Base-by-base conservation (phyloP, 2,888 invertebrate genomes). In the Escarpia spicata region DNA sequence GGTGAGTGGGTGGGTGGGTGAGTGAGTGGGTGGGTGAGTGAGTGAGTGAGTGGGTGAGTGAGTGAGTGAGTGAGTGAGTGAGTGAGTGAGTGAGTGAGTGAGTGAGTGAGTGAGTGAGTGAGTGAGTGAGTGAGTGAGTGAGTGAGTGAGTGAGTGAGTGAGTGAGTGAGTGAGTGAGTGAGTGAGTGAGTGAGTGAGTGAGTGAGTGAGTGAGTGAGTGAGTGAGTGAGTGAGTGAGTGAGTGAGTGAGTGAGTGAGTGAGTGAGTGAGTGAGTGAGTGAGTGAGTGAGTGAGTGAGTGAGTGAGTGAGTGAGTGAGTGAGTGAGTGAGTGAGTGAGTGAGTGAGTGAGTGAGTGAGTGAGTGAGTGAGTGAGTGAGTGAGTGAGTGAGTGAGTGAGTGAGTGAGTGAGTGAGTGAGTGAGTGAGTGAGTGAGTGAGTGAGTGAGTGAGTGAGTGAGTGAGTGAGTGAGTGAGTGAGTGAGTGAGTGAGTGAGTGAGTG, bases 51-150 rank as follows among this genome's bases (percentile, higher is more conserved):
- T 89, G n/a, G 0, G 19, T 19, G 15, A 37, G 92, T 75, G 19
- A 26, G 75, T 75, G 19, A 90, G 43, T 92, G 90, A 90, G 89
- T 90, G 43, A 90, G 3, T 90, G 43, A 90, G 92, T 90, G 43
- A 90, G 92, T 90, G 2, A 90, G 90, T 90, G 43, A 90, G 92
- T 90, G 2, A 60, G 58, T 91, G 31, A 60, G 91, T 91, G 75
- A 60, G 91, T 91, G 75, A 60, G 58, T 75, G 43, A 43, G 92
- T 90, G n/a, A 90, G 92, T 92, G 43, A 60, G 90, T 92, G 37
- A 91, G 93, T 92, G 91, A 91, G 93, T 92, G 75, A 92, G 92
- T 90, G 19, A 91, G 92, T 58, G n/a, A 37, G 92, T 92, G 15
- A 90, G 92, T 92, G n/a, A 26, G 60, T 6, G 15, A 26, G 60